Percentiles rank a stretch among this genome's conserved stretches.
Conservation (phyloP, 2,797 vertebrate species). For the Sebastes steindachneri region DNA sequence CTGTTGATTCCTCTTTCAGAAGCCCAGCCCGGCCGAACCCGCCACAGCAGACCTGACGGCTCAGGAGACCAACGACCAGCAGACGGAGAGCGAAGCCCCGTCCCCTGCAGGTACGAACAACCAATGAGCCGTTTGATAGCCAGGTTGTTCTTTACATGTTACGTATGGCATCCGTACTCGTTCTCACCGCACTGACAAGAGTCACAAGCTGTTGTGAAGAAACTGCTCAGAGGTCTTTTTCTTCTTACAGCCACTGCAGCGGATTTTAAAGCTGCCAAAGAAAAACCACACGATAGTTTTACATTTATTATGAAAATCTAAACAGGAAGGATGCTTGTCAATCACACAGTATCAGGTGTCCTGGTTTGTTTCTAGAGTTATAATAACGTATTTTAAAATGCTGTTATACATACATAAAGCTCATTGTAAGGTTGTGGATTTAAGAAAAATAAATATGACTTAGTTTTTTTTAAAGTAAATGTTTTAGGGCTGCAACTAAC, state of each 20-base stretch:
- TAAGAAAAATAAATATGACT: background rate
- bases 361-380: background rate
- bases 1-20: constrained; percentile 25
- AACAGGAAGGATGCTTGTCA: background rate
- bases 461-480: no score
- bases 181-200: constrained; percentile 25
- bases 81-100: constrained; percentile 31
- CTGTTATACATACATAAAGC: background rate
- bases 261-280: background rate
- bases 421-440: background rate
- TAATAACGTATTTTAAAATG: background rate
- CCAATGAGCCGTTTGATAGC: constrained; percentile 1
- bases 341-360: background rate
- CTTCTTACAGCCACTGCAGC: background rate
- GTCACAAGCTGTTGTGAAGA: constrained; percentile 44
- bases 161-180: constrained; percentile 14
- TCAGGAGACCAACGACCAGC: constrained; percentile 31
- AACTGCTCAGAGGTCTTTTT: background rate
- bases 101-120: constrained; percentile 48
- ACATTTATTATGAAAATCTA: background rate
- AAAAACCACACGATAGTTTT: background rate
- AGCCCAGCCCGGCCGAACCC: background rate
- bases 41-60: background rate
- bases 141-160: constrained; percentile 10
- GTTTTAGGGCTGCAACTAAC: no score